These are phyloP conservation scores for Drosophila pruinosa DNA, from an alignment of 1,140 invertebrate genomes.

Conservation along the genomic window DNA sequence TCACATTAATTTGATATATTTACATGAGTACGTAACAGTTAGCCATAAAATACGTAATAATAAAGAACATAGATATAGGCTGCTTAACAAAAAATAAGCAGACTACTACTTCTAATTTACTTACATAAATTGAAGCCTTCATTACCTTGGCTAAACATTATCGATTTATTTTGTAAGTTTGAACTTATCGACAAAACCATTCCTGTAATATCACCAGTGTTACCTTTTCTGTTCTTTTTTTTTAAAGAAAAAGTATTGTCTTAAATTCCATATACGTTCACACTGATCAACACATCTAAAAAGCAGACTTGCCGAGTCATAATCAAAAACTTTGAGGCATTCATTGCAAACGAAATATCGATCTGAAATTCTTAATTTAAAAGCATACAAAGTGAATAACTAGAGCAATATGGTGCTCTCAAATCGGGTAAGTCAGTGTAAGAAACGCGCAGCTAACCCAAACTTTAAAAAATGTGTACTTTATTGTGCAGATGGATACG, in stretches of 20 bases:
- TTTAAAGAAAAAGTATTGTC: too few species aligned
- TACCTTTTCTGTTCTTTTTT: too few species aligned
- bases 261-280: not conserved
- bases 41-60: too few species aligned
- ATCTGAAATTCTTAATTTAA: not conserved
- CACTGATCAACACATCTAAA: not conserved
- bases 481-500: constrained; percentile 90
- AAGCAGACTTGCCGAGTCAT: constrained; percentile 45
- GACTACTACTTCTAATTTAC: too few species aligned
- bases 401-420: constrained; percentile 63
- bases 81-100: too few species aligned
- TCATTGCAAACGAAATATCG: not conserved
- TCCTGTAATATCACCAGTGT: too few species aligned
- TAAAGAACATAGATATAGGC: too few species aligned
- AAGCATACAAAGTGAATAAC: not conserved
- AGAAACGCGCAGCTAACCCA: not conserved
- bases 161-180: too few species aligned
- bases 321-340: constrained; percentile 8
- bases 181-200: not conserved
- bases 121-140: too few species aligned
- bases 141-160: too few species aligned
- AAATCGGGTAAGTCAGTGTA: constrained; percentile 58
- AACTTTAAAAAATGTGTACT: not conserved
- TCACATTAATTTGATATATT: too few species aligned
- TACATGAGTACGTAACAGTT: too few species aligned